These are phyloP conservation scores for Hiodon tergisus DNA, from an alignment of 2,113 vertebrate genomes.

Conservation along the genomic window DNA sequence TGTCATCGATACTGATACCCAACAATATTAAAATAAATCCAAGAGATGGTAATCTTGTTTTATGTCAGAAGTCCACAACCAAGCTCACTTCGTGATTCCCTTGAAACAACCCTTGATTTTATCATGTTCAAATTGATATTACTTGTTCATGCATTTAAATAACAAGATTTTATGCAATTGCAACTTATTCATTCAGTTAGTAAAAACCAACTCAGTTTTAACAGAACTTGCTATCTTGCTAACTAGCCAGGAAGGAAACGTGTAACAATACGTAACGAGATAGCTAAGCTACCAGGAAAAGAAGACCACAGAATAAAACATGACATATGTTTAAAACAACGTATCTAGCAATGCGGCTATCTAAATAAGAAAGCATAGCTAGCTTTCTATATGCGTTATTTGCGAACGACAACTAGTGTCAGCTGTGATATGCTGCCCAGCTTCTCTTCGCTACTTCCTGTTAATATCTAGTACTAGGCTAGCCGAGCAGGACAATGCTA, in stretches of 20 bases:
- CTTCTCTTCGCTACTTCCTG: too few species aligned
- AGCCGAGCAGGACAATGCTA: constrained; percentile 7
- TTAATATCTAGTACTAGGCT: not conserved
- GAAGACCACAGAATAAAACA: not conserved
- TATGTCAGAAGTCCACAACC: too few species aligned
- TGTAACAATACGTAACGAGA: constrained; percentile 1
- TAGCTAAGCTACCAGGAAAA: not conserved
- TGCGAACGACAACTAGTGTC: not conserved
- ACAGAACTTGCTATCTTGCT: not conserved
- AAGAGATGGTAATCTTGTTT: too few species aligned
- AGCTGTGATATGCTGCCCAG: not conserved
- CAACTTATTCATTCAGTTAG: not conserved
- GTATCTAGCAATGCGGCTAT: too few species aligned
- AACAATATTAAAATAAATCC: too few species aligned
- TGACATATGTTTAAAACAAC: not conserved
- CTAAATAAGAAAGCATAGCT: not conserved
- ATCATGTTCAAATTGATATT: too few species aligned
- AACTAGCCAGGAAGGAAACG: constrained; percentile 21
- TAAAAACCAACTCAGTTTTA: not conserved
- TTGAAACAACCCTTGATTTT: too few species aligned
- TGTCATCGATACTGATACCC: too few species aligned
- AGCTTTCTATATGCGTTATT: not conserved
- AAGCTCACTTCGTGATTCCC: too few species aligned
- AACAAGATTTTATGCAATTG: too few species aligned
- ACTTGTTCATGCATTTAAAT: too few species aligned